phyloP scores from a whole-genome alignment of 2,888 invertebrate genomes.

The Allacma fusca region DNA sequence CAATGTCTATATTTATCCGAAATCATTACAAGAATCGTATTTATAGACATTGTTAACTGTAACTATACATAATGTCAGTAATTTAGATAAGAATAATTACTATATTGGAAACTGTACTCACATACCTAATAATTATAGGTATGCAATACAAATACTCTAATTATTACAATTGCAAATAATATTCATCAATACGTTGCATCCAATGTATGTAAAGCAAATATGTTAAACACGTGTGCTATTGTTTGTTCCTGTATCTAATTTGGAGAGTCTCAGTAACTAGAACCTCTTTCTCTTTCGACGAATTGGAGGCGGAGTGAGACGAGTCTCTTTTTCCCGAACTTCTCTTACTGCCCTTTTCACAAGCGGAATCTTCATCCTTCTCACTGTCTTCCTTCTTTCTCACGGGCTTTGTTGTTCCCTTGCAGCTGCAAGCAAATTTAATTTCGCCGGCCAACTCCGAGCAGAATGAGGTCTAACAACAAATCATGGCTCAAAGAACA shows the following conservation, averaged over 20 bases:
- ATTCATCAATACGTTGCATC: no score
- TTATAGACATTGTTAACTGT: no score
- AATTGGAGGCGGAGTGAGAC: neutral
- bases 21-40: no score
- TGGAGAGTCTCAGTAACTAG: constrained; percentile 10
- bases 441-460: constrained; percentile 9
- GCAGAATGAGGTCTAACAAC: constrained; percentile 5
- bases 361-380: neutral
- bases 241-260: neutral
- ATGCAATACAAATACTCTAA: no score
- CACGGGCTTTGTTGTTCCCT: constrained; percentile 13
- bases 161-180: no score
- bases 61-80: no score
- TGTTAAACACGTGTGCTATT: neutral
- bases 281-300: neutral
- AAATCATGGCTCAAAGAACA: no score
- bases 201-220: no score
- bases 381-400: constrained; percentile 8
- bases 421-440: neutral
- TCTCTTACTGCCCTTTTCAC: neutral
- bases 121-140: no score
- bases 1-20: no score
- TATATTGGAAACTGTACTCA: no score
- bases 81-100: no score
- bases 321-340: neutral